Evolutionary conservation across 2,797 vertebrate genomes (phyloP).

Genomic region (Gymnocypris eckloni): DNA sequence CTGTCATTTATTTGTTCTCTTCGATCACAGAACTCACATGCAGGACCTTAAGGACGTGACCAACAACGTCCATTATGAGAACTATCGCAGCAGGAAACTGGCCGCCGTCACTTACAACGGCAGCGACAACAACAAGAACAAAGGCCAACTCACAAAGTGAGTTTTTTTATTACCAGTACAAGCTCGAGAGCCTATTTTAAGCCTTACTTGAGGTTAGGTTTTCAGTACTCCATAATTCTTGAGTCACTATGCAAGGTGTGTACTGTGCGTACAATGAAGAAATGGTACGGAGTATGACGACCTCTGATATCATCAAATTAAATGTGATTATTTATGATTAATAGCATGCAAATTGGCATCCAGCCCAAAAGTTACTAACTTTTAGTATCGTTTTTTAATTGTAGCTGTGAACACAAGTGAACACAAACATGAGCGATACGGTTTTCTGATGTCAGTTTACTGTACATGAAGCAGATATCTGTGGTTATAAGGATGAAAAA

Average conservation of each 20-base stretch:
- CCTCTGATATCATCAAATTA: too few relatives aligned
- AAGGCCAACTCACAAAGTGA: conserved; percentile 94
- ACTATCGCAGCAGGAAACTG: conserved; percentile 94
- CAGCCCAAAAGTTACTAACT: too few relatives aligned
- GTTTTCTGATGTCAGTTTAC: background rate
- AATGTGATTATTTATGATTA: too few relatives aligned
- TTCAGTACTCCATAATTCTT: too few relatives aligned
- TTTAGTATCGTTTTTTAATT: too few relatives aligned
- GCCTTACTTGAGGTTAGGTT: too few relatives aligned
- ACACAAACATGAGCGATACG: background rate
- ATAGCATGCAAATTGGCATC: too few relatives aligned
- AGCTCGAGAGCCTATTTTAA: background rate
- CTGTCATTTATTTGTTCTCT: conserved; percentile 11
- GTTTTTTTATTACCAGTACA: conserved; percentile 57
- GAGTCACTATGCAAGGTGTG: too few relatives aligned
- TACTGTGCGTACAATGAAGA: too few relatives aligned
- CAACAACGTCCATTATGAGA: conserved; percentile 96
- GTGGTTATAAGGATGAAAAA: too few relatives aligned
- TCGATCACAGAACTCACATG: conserved; percentile 89
- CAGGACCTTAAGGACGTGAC: conserved; percentile 97
- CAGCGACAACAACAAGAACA: conserved; percentile 92
- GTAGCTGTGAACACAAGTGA: too few relatives aligned
- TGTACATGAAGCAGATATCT: conserved; percentile 3
- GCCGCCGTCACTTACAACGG: conserved; percentile 95
- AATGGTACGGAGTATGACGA: too few relatives aligned